These are phyloP conservation scores for Neoseiulus cucumeris DNA, from an alignment of 1,140 invertebrate species.

Conservation along the genomic window DNA sequence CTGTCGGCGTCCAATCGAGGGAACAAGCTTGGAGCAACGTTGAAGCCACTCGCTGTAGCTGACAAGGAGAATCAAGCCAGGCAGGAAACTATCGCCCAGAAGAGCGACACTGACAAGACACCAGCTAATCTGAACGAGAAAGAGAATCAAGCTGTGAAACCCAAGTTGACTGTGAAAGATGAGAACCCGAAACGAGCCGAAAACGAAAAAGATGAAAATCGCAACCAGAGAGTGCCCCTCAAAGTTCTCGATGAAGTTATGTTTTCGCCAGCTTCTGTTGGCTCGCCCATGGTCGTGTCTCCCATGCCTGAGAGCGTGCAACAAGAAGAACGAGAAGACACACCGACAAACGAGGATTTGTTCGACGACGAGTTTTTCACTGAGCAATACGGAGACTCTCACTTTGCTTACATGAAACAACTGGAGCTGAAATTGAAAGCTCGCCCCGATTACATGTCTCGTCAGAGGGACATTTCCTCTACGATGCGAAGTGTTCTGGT, in stretches of 20 bases:
- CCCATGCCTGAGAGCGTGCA: not conserved
- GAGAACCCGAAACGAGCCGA: too few species aligned
- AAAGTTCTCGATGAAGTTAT: not conserved
- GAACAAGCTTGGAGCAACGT: not conserved
- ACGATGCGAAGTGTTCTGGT: constrained; percentile 72
- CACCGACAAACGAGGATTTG: not conserved
- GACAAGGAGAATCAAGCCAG: constrained; percentile 7
- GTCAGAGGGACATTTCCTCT: constrained; percentile 67
- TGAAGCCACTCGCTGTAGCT: constrained; percentile 1
- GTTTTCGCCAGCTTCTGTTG: not conserved
- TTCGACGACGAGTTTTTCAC: not conserved
- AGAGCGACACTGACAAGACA: not conserved
- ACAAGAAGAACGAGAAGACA: not conserved
- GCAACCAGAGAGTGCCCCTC: not conserved
- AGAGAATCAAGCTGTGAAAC: not conserved
- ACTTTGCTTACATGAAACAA: not conserved
- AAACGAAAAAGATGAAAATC: too few species aligned
- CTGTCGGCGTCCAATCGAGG: not conserved
- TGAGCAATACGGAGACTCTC: not conserved
- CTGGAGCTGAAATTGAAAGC: constrained; percentile 35
- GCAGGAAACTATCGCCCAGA: not conserved
- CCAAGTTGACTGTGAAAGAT: too few species aligned
- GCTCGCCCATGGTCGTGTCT: constrained; percentile 2
- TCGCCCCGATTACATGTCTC: constrained; percentile 71
- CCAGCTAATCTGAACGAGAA: not conserved